phyloP scores from a whole-genome alignment of 2,797 vertebrate genomes.

The Bufotes viridis region DNA sequence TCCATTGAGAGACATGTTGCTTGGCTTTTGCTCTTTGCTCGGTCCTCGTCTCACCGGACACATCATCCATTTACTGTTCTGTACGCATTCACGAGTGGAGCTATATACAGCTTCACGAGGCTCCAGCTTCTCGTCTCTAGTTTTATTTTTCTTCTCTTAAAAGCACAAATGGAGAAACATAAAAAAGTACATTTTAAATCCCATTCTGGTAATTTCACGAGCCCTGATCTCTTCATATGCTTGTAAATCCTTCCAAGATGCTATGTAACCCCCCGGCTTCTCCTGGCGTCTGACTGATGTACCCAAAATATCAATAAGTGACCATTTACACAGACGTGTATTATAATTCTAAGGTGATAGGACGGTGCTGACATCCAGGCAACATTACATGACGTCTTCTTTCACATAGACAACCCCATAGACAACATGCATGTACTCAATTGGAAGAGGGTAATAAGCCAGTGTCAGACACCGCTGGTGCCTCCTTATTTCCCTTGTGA shows the following conservation, averaged over 20 bases:
- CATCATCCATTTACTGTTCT: neutral
- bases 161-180: neutral
- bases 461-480: too few relatives aligned
- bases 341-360: too few relatives aligned
- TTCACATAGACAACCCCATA: too few relatives aligned
- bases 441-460: too few relatives aligned
- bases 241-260: neutral
- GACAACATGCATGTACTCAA: too few relatives aligned
- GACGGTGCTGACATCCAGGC: too few relatives aligned
- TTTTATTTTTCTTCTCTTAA: neutral
- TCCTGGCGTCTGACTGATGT: too few relatives aligned
- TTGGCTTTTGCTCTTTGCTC: neutral
- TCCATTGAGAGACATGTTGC: neutral
- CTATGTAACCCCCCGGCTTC: neutral
- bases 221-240: neutral
- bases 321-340: too few relatives aligned
- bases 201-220: neutral
- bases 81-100: neutral
- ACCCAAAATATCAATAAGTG: too few relatives aligned
- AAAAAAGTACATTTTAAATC: neutral
- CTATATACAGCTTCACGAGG: neutral
- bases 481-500: too few relatives aligned
- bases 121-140: neutral
- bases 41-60: neutral
- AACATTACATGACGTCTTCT: too few relatives aligned